phyloP scores from a whole-genome alignment of 2,888 invertebrate genomes.

The Peribatodes rhomboidaria region DNA sequence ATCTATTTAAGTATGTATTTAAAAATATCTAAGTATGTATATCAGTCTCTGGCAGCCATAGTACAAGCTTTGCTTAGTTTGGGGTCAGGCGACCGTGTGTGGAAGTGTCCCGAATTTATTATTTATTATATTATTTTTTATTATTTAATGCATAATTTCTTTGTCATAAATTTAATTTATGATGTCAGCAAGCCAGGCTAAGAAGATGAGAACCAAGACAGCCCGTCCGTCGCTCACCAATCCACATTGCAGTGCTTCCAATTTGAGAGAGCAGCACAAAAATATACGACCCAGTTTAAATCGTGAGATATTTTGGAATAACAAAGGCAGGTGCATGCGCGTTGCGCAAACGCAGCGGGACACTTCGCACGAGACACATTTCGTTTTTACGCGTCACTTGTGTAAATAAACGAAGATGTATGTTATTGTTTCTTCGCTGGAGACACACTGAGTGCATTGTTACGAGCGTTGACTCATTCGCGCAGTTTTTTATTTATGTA shows the following conservation, averaged over 20 bases:
- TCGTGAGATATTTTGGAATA: slow-evolving; percentile 20
- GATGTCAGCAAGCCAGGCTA: neutral
- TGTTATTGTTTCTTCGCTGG: slow-evolving; percentile 22
- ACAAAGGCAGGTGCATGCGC: slow-evolving; percentile 29
- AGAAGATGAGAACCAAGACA: slow-evolving; percentile 1
- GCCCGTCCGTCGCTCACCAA: neutral
- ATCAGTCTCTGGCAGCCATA: too few relatives aligned
- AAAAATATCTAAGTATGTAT: too few relatives aligned
- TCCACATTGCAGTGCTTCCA: slow-evolving; percentile 22
- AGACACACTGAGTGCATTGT: neutral
- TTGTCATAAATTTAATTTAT: neutral
- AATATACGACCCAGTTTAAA: slow-evolving; percentile 33
- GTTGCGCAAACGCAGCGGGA: slow-evolving; percentile 30
- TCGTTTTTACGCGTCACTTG: slow-evolving; percentile 14
- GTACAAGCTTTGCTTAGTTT: too few relatives aligned
- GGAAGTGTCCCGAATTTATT: too few relatives aligned
- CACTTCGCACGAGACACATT: slow-evolving; percentile 2
- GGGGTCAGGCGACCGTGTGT: too few relatives aligned
- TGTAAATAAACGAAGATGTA: slow-evolving; percentile 13
- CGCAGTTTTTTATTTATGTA: neutral
- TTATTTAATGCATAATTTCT: too few relatives aligned
- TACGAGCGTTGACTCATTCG: neutral
- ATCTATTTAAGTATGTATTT: too few relatives aligned
- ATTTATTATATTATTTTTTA: too few relatives aligned
- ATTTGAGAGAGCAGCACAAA: slow-evolving; percentile 23